These are phyloP conservation scores for Monopis laevigella DNA, from an alignment of 2,888 invertebrate genomes.

Conservation along the genomic window DNA sequence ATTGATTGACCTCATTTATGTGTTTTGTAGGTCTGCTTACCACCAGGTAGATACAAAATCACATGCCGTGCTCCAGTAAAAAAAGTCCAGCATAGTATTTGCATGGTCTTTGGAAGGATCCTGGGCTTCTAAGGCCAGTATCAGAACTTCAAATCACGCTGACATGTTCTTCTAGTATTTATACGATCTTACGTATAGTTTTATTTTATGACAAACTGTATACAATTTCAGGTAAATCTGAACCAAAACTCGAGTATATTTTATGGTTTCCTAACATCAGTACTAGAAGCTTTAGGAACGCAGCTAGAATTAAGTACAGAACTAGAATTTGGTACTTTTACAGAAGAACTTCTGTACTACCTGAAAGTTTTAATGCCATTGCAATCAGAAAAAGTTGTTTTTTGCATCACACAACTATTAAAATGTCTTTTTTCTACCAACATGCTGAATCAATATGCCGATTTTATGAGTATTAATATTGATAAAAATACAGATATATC, in stretches of 20 bases:
- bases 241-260: constrained; percentile 82
- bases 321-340: constrained; percentile 75
- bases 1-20: no score
- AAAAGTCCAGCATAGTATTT: no score
- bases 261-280: constrained; percentile 70
- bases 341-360: constrained; percentile 84
- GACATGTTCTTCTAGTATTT: no score
- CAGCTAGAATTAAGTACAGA: constrained; percentile 75
- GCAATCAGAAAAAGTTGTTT: constrained; percentile 74
- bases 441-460: constrained; percentile 58
- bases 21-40: no score
- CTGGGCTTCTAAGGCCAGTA: no score
- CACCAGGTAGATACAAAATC: no score
- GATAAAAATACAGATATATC: no score
- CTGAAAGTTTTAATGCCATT: constrained; percentile 75
- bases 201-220: constrained; percentile 4
- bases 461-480: constrained; percentile 44
- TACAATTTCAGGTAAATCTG: constrained; percentile 71
- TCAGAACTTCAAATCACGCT: no score
- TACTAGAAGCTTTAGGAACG: constrained; percentile 73
- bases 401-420: constrained; percentile 79
- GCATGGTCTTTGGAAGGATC: no score
- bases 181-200: neutral
- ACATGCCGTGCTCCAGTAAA: no score
- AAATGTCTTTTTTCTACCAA: constrained; percentile 83